Evolutionary conservation across 1,140 invertebrate genomes (phyloP).

Genomic region (Triops cancriformis): DNA sequence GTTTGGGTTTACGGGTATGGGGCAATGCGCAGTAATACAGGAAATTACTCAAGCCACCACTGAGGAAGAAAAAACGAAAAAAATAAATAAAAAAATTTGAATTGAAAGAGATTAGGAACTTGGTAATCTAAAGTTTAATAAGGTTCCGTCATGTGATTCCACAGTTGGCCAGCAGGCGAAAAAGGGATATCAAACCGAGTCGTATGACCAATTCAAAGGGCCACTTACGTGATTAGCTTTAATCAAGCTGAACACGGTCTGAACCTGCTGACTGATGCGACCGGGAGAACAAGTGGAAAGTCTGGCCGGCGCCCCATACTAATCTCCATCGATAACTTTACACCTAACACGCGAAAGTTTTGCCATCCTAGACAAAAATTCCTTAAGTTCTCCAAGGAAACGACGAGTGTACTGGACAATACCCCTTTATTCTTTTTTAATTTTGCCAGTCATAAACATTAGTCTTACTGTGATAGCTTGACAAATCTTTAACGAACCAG

Average conservation of each 20-base stretch:
- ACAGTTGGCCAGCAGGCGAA: not conserved
- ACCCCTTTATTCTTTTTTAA: too few species aligned
- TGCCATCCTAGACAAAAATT: not conserved
- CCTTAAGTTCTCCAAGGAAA: not conserved
- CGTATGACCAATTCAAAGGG: not conserved
- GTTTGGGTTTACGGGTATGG: slow-evolving; percentile 37
- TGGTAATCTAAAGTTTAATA: too few species aligned
- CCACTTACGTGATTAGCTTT: not conserved
- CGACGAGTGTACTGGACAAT: too few species aligned
- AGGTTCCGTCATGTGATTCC: too few species aligned
- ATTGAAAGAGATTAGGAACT: slow-evolving; percentile 17
- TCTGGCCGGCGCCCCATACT: not conserved
- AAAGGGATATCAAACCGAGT: not conserved
- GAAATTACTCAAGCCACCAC: slow-evolving; percentile 51
- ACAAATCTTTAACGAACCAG: too few species aligned
- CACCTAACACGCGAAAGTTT: not conserved
- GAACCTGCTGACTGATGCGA: not conserved
- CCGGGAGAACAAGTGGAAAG: not conserved
- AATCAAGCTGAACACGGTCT: not conserved
- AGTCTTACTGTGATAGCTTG: too few species aligned
- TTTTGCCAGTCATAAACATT: too few species aligned
- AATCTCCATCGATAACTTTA: not conserved
- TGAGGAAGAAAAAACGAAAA: slow-evolving; percentile 54
- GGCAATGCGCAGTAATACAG: slow-evolving; percentile 49
- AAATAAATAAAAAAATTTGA: slow-evolving; percentile 12